These are phyloP conservation scores for Tupaia tana DNA, from an alignment of 2,113 vertebrate genomes.

Conservation along the genomic window DNA sequence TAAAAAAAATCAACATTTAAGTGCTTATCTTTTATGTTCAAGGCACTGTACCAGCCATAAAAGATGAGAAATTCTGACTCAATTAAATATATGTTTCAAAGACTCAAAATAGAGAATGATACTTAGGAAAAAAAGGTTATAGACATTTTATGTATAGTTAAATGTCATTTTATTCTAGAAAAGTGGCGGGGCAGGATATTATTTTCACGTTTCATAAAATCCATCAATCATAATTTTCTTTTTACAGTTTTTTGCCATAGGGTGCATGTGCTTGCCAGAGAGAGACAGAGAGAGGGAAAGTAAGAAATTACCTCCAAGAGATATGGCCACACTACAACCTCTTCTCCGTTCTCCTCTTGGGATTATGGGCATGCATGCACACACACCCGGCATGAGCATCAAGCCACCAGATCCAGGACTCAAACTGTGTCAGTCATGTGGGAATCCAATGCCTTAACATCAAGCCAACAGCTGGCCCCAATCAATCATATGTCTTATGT, in stretches of 20 bases:
- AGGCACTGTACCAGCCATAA: neutral
- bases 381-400: no score
- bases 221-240: neutral
- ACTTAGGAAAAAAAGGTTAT: neutral
- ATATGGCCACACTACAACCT: no score
- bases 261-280: no score
- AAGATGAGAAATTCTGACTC: neutral
- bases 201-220: neutral
- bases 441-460: no score
- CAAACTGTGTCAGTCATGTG: no score
- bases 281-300: no score
- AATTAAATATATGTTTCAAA: neutral
- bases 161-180: constrained; percentile 33
- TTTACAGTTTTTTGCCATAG: no score
- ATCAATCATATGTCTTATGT: neutral
- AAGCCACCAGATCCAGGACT: no score
- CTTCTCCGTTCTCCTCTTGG: no score
- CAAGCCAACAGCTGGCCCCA: no score
- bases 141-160: neutral
- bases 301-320: no score
- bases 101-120: neutral
- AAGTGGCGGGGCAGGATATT: neutral
- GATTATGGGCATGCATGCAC: no score
- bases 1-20: neutral
- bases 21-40: neutral